Evolutionary conservation across 2,888 invertebrate species (phyloP).

Genomic region (Tridacna crocea): DNA sequence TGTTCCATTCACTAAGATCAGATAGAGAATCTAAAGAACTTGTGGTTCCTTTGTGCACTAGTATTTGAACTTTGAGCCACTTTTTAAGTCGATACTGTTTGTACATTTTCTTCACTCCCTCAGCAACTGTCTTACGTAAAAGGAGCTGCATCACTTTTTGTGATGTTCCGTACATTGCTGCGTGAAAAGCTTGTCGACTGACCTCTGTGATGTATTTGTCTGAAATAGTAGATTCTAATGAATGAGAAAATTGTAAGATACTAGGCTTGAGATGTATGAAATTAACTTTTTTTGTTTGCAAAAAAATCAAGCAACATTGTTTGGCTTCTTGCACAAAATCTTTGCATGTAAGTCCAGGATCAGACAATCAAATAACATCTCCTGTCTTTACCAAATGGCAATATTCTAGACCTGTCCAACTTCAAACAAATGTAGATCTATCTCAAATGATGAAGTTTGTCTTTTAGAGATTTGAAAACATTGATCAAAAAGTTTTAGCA

Average conservation of each 20-base stretch:
- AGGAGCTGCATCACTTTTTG: slow-evolving; percentile 41
- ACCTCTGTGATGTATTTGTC: slow-evolving; percentile 39
- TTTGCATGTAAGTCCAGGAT: too few species aligned
- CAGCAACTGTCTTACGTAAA: slow-evolving; percentile 46
- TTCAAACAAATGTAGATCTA: too few species aligned
- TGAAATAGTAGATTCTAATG: slow-evolving; percentile 22
- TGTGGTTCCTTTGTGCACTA: slow-evolving; percentile 33
- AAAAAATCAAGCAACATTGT: too few species aligned
- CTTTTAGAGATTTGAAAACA: too few species aligned
- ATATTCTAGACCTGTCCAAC: too few species aligned
- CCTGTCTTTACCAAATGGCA: too few species aligned
- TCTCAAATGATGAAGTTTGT: too few species aligned
- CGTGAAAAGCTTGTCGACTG: slow-evolving; percentile 30
- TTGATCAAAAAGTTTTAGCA: too few species aligned
- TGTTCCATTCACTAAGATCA: neutral
- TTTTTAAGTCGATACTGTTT: slow-evolving; percentile 50
- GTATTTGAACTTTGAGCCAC: slow-evolving; percentile 49
- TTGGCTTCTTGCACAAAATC: neutral
- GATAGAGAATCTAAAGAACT: neutral
- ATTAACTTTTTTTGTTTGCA: too few species aligned
- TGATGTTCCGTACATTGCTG: slow-evolving; percentile 42
- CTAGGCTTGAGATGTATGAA: too few species aligned
- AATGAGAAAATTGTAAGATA: too few species aligned
- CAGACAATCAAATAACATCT: too few species aligned
- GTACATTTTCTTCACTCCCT: slow-evolving; percentile 52